Evolutionary conservation across 2,797 vertebrate species (phyloP).

Genomic region (Girardinus metallicus): DNA sequence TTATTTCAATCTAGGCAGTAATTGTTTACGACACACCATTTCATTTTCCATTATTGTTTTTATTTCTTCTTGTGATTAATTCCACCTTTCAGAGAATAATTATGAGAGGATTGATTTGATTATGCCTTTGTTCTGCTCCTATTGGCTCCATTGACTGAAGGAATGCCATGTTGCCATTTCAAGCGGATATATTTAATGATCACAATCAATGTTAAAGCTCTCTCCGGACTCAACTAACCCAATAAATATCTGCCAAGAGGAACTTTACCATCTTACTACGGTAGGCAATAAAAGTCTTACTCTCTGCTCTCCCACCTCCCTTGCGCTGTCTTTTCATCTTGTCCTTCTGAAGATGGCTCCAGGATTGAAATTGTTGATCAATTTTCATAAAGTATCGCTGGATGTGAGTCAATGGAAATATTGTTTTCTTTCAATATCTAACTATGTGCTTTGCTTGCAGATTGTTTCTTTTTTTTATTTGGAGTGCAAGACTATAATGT

Average conservation of each 20-base stretch:
- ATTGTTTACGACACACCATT: conserved; percentile 78
- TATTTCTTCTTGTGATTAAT: conserved; percentile 81
- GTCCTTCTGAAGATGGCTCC: conserved; percentile 76
- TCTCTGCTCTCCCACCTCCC: conserved; percentile 46
- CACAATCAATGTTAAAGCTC: conserved; percentile 86
- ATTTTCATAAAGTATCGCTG: conserved; percentile 82
- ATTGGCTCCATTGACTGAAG: conserved; percentile 78
- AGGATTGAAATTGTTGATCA: conserved; percentile 84
- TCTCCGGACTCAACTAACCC: conserved; percentile 84
- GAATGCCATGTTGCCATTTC: conserved; percentile 83
- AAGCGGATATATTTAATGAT: conserved; percentile 87
- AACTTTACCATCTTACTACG: conserved; percentile 85
- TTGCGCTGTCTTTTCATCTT: conserved; percentile 41
- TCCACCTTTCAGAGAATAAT: conserved; percentile 83
- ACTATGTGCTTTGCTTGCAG: conserved; percentile 55
- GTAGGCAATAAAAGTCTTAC: conserved; percentile 79
- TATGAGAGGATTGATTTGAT: conserved; percentile 83
- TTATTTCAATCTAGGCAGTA: conserved; percentile 74
- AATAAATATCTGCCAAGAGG: conserved; percentile 84
- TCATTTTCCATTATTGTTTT: conserved; percentile 82
- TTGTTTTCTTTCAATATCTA: conserved; percentile 70
- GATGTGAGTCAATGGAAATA: conserved; percentile 77
- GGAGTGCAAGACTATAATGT: conserved; percentile 13
- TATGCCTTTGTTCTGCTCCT: conserved; percentile 77
- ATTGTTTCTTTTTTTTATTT: conserved; percentile 15